phyloP scores from a whole-genome alignment of 2,888 invertebrate species.

The Chorisops tibialis region DNA sequence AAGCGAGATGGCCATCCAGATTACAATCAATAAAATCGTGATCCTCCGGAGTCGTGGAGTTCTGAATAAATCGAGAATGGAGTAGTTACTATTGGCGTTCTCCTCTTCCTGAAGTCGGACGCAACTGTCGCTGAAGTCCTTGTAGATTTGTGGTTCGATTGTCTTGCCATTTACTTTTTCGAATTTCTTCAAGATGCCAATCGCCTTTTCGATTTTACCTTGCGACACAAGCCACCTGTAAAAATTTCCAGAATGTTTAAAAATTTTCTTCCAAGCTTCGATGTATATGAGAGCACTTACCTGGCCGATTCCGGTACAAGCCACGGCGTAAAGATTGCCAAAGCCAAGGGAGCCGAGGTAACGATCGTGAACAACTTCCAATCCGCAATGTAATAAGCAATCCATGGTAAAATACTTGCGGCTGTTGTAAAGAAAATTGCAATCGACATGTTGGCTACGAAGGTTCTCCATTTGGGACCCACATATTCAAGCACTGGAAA shows the following conservation, averaged over 20 bases:
- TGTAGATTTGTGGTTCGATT: conserved; percentile 70
- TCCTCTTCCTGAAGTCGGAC: conserved; percentile 68
- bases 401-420: conserved; percentile 77
- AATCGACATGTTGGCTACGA: conserved; percentile 89
- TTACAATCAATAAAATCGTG: conserved; percentile 72
- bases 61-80: conserved; percentile 75
- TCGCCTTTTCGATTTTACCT: conserved; percentile 75
- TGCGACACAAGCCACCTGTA: conserved; percentile 80
- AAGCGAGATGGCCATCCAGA: conserved; percentile 87
- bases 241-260: conserved; percentile 1
- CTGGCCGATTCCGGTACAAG: conserved; percentile 82
- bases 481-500: conserved; percentile 79
- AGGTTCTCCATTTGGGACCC: conserved; percentile 84
- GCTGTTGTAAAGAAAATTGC: conserved; percentile 83
- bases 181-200: conserved; percentile 73
- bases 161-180: conserved; percentile 74
- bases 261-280: background rate
- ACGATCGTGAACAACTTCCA: conserved; percentile 76
- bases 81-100: conserved; percentile 66
- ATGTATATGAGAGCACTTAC: no score
- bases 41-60: conserved; percentile 73
- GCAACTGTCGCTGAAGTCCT: conserved; percentile 65
- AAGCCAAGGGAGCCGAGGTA: conserved; percentile 72
- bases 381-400: conserved; percentile 73
- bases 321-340: conserved; percentile 71